phyloP scores from a whole-genome alignment of 1,140 invertebrate species.

The Agrilus planipennis region DNA sequence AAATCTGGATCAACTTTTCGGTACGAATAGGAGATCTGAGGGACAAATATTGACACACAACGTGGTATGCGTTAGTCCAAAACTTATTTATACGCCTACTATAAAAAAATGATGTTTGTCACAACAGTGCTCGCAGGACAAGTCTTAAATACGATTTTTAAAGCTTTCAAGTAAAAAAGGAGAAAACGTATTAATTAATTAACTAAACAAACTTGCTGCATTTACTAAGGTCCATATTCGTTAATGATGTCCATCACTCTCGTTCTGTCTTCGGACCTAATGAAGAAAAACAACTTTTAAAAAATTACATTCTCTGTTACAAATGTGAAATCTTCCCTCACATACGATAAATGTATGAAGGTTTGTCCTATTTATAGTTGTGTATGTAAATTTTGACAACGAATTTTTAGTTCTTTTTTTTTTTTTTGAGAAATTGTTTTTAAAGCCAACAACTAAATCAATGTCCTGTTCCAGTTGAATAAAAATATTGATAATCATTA shows the following conservation, averaged over 20 bases:
- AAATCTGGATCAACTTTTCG: too few species aligned
- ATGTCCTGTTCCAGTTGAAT: too few species aligned
- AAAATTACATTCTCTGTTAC: background rate
- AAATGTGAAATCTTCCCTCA: background rate
- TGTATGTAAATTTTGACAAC: background rate
- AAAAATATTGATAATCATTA: too few species aligned
- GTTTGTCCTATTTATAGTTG: background rate
- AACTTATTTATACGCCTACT: background rate
- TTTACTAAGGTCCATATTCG: constrained; percentile 32
- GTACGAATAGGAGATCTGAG: too few species aligned
- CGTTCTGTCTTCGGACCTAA: constrained; percentile 30
- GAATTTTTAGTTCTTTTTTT: background rate
- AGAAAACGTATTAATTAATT: too few species aligned
- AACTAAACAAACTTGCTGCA: too few species aligned
- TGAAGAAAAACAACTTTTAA: constrained; percentile 7
- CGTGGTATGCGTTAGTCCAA: background rate
- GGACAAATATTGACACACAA: too few species aligned
- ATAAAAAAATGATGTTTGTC: constrained; percentile 1
- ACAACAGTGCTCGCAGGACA: background rate
- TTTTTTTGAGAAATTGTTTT: background rate
- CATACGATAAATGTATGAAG: background rate
- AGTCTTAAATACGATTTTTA: constrained; percentile 2
- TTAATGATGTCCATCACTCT: constrained; percentile 33
- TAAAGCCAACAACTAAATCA: too few species aligned
- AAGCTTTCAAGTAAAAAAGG: too few species aligned